Evolutionary conservation across 2,113 vertebrate species (phyloP), one percentile per base, ranked within the genome.

Genomic region (Ahaetulla prasina): DNA sequence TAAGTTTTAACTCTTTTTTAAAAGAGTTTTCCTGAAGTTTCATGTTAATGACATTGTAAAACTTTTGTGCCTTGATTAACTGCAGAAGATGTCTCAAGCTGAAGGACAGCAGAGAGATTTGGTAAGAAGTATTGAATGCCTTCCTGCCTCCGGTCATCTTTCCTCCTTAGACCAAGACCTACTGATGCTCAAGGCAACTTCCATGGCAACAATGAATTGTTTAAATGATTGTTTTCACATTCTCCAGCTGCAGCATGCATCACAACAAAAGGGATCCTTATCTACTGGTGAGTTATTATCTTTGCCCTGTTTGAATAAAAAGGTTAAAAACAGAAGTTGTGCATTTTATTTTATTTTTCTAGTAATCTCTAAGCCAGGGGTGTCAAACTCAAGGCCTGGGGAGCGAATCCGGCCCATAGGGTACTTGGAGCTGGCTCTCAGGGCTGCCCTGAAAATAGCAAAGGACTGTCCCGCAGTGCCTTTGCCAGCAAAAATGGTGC

Each of bases 171-270:
- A 99, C 97, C 99, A 99, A 97, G 99, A 99, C 93, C 98, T 99
- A 0, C 96, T 99, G 94, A 98, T 99, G 98, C 98, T 99, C 89
- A 99, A 99, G 96, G 99, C 99, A 94, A 99, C 99, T 8, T 99
- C 99, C 89, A 98, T 99, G 98, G 99, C 99, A 94, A 99, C 99
- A 84, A 99, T 99, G 98, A 99, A 98, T 97, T 99, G 99, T 97
- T 98, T 99, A 95, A 98, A 98, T 63, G 99, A 99, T 96, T 99
- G 99, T 96, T 98, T 99, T 96, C 98, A 99, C 94, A 99, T 99
- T 96, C 98, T 99, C 60, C 99, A 99, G 96, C 97, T 99, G 94
- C 99, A 99, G 95, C 99, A 99, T 93, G 97, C 99, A 52, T 98
- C 99, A 89, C 97, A 98, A 1, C 99, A 99, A 94, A 98, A 98